Percentiles rank a stretch among this genome's conserved stretches.
phyloP scores from a whole-genome alignment of 2,797 vertebrate genomes.

The Gymnopithys bicolor region DNA sequence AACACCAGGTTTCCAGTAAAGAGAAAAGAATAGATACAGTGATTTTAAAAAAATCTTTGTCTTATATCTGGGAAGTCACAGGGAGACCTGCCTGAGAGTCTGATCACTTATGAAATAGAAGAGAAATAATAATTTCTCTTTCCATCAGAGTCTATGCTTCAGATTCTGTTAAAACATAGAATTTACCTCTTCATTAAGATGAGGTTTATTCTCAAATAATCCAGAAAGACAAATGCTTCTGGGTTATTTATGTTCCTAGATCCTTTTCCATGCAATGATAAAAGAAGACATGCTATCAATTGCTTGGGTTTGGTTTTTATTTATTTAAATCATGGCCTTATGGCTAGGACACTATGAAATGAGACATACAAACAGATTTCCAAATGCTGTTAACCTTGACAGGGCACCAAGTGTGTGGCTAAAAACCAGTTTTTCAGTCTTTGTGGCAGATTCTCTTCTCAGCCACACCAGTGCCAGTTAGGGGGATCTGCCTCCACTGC shows the following conservation, averaged over 20 bases:
- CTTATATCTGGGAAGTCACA: background rate
- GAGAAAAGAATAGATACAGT: background rate
- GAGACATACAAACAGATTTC: background rate
- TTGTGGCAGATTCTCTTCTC: background rate
- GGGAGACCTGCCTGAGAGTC: background rate
- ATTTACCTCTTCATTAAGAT: background rate
- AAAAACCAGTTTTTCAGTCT: background rate
- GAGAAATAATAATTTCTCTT: background rate
- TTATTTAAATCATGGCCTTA: background rate
- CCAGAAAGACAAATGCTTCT: background rate
- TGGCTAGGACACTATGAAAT: background rate
- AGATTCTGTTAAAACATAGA: background rate
- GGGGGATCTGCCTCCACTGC: background rate
- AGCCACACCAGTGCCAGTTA: background rate
- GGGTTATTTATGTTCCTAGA: background rate
- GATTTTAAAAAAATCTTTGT: background rate
- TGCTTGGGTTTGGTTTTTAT: background rate
- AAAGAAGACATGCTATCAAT: background rate
- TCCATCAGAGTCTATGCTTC: background rate
- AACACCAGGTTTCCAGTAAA: background rate
- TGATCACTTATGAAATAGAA: background rate
- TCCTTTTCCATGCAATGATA: background rate
- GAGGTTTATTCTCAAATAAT: background rate
- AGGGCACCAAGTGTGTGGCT: background rate
- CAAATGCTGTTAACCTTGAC: background rate